Conservation (phyloP, 1,140 invertebrate genomes). For the Neodiprion fabricii region DNA sequence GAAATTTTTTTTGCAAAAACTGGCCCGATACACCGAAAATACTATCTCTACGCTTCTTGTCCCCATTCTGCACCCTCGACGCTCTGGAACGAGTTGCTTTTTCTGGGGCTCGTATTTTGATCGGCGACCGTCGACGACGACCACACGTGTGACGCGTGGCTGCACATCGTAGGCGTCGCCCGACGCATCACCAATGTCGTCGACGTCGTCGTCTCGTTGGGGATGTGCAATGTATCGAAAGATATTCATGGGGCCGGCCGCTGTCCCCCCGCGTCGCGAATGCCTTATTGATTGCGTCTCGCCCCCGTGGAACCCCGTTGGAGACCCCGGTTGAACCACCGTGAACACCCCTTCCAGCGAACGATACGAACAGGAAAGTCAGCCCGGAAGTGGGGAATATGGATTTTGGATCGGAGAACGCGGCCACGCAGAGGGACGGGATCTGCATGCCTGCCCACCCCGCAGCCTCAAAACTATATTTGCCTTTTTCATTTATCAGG, state of each 20-base stretch:
- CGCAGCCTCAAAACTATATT: slow-evolving; percentile 39
- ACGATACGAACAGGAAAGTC: slow-evolving; percentile 8
- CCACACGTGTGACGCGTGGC: slow-evolving; percentile 59
- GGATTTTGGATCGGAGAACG: slow-evolving; percentile 38
- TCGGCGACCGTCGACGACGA: slow-evolving; percentile 16
- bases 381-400: slow-evolving; percentile 47
- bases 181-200: slow-evolving; percentile 41
- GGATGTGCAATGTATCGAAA: slow-evolving; percentile 63
- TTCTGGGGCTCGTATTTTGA: neutral
- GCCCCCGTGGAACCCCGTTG: slow-evolving; percentile 41
- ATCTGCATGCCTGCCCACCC: too few species aligned
- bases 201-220: slow-evolving; percentile 38
- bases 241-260: slow-evolving; percentile 61
- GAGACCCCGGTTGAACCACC: slow-evolving; percentile 13
- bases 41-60: too few species aligned
- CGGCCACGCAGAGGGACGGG: neutral
- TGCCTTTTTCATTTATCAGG: slow-evolving; percentile 56
- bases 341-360: neutral
- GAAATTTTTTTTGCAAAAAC: neutral
- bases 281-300: slow-evolving; percentile 61
- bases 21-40: too few species aligned
- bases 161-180: slow-evolving; percentile 48
- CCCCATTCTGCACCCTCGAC: too few species aligned
- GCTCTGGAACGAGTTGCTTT: too few species aligned
- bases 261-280: slow-evolving; percentile 56